Base-by-base conservation (phyloP, 2,888 invertebrate species). In the Rhingia campestris region DNA sequence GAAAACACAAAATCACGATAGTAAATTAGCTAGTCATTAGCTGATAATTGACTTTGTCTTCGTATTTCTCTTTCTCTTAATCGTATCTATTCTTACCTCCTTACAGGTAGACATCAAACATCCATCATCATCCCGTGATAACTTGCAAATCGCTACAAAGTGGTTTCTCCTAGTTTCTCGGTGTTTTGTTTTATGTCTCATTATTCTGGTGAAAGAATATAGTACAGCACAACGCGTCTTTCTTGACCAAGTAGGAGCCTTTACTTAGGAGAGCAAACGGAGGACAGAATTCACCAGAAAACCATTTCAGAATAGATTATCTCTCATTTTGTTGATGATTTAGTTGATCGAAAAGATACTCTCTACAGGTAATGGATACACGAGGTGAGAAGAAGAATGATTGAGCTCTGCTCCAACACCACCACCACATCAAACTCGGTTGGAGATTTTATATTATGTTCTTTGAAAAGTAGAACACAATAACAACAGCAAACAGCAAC, bases 101-200 rank as follows among this genome's bases (percentile, higher is more conserved):
- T 12, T 10, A 6, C 22, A 45, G 32, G 45, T 66, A 66, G 66
- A 22, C 73, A 80, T 73, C 63, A 75, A 53, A 66, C 59, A 81
- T 76, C 63, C 72, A 76, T 81, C 72, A 76, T 81, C 67, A 66
- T 63, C 75, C 61, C 10, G 66, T 49, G 70, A 81, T 70, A 81
- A 81, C 51, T 80, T 70, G 80, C 84, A 84, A 84, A 84, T 80
- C 70, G 67, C 64, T 66, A 80, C 70, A 84, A 80, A 84, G 59
- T 43, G 80, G 41, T 74, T 45, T 69, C 79, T 41, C 47, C 51
- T 37, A 22, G 54, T 12, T 45, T 66, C 5, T 45, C 22, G 41
- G 3, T 12, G 32, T 69, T 41, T 69, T 67, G 58, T 63, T 58
- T 58, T 64, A 22, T 45, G 33, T 67, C 53, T 63, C 80, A 75